phyloP scores from a whole-genome alignment of 1,140 invertebrate species.

The Samia ricini region DNA sequence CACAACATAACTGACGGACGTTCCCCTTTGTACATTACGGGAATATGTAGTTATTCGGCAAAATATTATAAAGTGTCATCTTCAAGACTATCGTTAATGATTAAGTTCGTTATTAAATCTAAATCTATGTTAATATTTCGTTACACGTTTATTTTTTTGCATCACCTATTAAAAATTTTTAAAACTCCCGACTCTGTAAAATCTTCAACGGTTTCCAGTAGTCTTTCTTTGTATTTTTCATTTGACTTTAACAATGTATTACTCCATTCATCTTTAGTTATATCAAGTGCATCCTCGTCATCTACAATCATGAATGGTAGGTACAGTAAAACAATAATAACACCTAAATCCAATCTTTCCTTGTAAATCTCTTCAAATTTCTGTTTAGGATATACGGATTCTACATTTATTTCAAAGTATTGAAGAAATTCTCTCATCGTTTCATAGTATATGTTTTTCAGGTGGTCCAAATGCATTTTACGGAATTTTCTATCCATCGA shows the following conservation, averaged over 20 bases:
- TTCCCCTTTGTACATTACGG: too few relatives aligned
- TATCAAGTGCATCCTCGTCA: conserved; percentile 26
- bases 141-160: too few relatives aligned
- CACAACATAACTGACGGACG: too few relatives aligned
- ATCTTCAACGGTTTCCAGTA: conserved; percentile 34
- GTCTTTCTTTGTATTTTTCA: conserved; percentile 19
- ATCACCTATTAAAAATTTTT: conserved; percentile 11
- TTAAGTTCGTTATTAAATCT: too few relatives aligned
- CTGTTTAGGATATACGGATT: conserved; percentile 21
- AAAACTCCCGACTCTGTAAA: conserved; percentile 35
- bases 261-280: conserved; percentile 18
- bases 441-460: conserved; percentile 30
- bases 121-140: too few relatives aligned
- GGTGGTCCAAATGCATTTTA: conserved; percentile 18
- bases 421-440: conserved; percentile 23
- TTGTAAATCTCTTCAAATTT: conserved; percentile 32
- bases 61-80: too few relatives aligned
- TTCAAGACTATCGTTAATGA: too few relatives aligned
- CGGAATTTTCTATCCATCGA: conserved; percentile 26
- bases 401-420: conserved; percentile 28
- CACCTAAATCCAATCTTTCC: conserved; percentile 29
- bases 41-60: too few relatives aligned
- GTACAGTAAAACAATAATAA: conserved; percentile 19
- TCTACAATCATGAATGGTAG: conserved; percentile 25
- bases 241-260: conserved; percentile 21